Percentiles rank a stretch among this genome's conserved stretches.
Conservation (phyloP, 2,113 vertebrate species). For the Gnathonemus echidnorhynchus region DNA sequence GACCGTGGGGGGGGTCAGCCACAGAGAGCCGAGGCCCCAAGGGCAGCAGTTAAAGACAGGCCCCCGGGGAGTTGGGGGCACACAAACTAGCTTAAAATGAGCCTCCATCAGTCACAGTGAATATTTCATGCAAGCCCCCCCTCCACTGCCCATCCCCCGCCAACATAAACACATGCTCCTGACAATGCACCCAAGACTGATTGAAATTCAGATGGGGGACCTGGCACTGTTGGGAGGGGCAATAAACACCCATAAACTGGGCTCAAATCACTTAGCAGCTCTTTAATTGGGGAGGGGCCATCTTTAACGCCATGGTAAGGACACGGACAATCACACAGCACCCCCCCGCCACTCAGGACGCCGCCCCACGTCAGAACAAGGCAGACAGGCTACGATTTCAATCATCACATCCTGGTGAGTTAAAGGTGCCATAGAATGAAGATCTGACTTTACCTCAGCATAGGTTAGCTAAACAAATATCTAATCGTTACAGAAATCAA, state of each 20-base stretch:
- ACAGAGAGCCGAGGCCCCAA: conserved; percentile 43
- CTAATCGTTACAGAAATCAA: neutral
- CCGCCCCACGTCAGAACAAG: neutral
- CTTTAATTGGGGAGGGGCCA: neutral
- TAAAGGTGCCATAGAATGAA: neutral
- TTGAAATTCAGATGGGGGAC: conserved; percentile 18
- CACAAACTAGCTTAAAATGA: conserved; percentile 27
- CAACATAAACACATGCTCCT: neutral
- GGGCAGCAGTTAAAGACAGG: conserved; percentile 51
- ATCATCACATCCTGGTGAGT: neutral
- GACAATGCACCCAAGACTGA: conserved; percentile 18
- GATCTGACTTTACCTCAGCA: neutral
- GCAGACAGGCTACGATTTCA: neutral
- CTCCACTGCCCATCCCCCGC: neutral
- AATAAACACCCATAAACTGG: neutral
- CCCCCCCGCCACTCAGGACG: neutral
- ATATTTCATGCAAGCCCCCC: conserved; percentile 12
- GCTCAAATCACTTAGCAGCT: conserved; percentile 15
- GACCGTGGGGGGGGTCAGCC: conserved; percentile 36
- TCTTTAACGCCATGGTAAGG: neutral
- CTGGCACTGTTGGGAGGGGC: neutral
- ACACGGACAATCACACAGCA: neutral
- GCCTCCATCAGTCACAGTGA: conserved; percentile 19
- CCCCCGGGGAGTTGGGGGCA: conserved; percentile 45
- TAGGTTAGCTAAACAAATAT: neutral